Conservation (phyloP, 2,797 vertebrate genomes). For the Brachymystax lenok region DNA sequence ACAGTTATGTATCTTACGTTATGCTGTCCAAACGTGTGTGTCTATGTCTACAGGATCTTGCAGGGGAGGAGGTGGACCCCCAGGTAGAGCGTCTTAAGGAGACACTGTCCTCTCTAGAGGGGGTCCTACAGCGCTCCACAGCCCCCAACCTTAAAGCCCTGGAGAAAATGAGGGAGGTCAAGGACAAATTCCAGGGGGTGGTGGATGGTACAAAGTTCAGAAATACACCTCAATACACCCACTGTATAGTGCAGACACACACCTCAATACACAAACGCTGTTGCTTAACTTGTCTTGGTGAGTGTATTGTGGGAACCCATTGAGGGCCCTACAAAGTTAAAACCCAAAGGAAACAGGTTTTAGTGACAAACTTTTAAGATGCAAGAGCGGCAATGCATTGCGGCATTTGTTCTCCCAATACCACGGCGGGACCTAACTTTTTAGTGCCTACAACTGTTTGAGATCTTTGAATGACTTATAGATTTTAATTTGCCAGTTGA, state of each 20-base stretch:
- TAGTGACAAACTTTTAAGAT: too few species aligned
- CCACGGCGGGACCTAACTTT: too few species aligned
- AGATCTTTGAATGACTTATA: too few species aligned
- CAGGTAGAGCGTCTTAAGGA: conserved; percentile 70
- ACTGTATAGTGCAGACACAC: not conserved
- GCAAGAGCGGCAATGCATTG: too few species aligned
- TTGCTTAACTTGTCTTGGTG: not conserved
- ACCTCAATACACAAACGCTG: not conserved
- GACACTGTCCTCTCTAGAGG: conserved; percentile 73
- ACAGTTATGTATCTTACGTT: too few species aligned
- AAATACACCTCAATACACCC: not conserved
- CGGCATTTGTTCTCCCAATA: too few species aligned
- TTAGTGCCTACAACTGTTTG: too few species aligned
- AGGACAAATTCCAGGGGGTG: conserved; percentile 81
- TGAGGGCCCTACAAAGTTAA: too few species aligned
- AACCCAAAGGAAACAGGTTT: too few species aligned
- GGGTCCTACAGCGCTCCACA: conserved; percentile 72
- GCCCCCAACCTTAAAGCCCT: conserved; percentile 87
- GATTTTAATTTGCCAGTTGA: too few species aligned
- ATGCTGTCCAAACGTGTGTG: not conserved
- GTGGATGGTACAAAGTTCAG: conserved; percentile 74
- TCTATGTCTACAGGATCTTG: conserved; percentile 65
- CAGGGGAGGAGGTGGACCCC: conserved; percentile 73
- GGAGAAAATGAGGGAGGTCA: conserved; percentile 81
- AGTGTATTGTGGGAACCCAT: too few species aligned